Percentiles rank a stretch among this genome's conserved stretches.
phyloP scores from a whole-genome alignment of 2,888 invertebrate genomes.

The Cheilosia vernalis region DNA sequence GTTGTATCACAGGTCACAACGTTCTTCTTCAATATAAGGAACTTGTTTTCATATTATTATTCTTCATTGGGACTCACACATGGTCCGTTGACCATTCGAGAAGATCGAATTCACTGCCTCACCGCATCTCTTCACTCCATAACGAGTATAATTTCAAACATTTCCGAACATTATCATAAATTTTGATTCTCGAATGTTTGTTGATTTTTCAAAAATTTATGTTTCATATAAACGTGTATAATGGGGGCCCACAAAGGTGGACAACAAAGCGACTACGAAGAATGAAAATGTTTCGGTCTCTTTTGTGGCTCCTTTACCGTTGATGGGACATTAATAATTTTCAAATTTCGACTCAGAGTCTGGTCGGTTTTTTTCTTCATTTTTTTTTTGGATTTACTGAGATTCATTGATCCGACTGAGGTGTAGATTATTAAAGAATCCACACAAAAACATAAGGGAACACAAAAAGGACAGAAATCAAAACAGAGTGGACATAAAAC shows the following conservation, averaged over 20 bases:
- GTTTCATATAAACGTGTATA: conserved; percentile 75
- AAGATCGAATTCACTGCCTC: conserved; percentile 67
- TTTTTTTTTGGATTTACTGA: conserved; percentile 40
- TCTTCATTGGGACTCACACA: conserved; percentile 59
- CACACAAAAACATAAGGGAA: conserved; percentile 21
- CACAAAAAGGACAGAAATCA: conserved; percentile 68
- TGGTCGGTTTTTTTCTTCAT: conserved; percentile 1
- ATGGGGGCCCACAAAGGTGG: conserved; percentile 35
- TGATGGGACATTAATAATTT: conserved; percentile 76
- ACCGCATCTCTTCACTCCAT: conserved; percentile 60
- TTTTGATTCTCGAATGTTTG: conserved; percentile 73
- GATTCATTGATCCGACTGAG: conserved; percentile 73
- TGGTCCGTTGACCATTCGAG: conserved; percentile 50
- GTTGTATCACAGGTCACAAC: conserved; percentile 35
- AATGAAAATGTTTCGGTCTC: conserved; percentile 68
- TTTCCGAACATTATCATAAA: conserved; percentile 75
- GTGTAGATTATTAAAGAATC: conserved; percentile 72
- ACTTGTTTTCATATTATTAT: conserved; percentile 52
- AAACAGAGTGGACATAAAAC: conserved; percentile 72
- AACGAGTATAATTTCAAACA: conserved; percentile 75
- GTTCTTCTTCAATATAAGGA: conserved; percentile 25
- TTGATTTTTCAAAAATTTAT: conserved; percentile 75
- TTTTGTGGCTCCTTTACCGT: conserved; percentile 71
- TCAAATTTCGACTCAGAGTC: conserved; percentile 57
- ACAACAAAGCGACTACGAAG: conserved; percentile 42